A percentile compares a stretch with the other conserved stretches of the same genome.
phyloP scores from a whole-genome alignment of 2,888 invertebrate species.

The Protonemura montana region DNA sequence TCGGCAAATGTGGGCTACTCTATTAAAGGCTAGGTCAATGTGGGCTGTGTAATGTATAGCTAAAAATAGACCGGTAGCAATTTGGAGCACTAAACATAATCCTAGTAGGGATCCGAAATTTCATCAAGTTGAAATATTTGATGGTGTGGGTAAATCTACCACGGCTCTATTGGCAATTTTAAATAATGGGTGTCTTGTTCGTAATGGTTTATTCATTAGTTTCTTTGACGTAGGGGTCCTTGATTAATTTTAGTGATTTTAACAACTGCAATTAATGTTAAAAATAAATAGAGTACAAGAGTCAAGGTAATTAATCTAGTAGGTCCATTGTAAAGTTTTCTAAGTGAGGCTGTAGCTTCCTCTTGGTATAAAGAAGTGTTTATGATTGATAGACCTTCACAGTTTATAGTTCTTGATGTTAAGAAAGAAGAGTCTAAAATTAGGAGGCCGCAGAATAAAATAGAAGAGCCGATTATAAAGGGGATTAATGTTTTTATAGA shows the following conservation, averaged over 20 bases:
- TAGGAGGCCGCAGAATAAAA: background rate
- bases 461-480: background rate
- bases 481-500: constrained; percentile 50
- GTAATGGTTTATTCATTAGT: constrained; percentile 53
- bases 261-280: constrained; percentile 66
- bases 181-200: constrained; percentile 55
- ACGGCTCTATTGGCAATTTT: constrained; percentile 68
- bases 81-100: constrained; percentile 70
- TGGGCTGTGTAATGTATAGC: constrained; percentile 74
- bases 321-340: constrained; percentile 65
- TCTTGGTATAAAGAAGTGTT: background rate
- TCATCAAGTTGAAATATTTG: constrained; percentile 58
- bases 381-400: background rate
- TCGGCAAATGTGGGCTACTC: constrained; percentile 73
- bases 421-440: background rate
- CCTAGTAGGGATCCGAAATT: constrained; percentile 74
- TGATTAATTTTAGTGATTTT: constrained; percentile 67
- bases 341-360: constrained; percentile 54
- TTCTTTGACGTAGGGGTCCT: constrained; percentile 61
- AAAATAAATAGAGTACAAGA: constrained; percentile 68
- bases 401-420: too few species aligned
- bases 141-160: constrained; percentile 58
- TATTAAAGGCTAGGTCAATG: constrained; percentile 70
- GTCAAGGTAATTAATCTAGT: constrained; percentile 62
- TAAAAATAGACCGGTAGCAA: constrained; percentile 72